phyloP scores from a whole-genome alignment of 2,797 vertebrate genomes.

The Chelmon rostratus region DNA sequence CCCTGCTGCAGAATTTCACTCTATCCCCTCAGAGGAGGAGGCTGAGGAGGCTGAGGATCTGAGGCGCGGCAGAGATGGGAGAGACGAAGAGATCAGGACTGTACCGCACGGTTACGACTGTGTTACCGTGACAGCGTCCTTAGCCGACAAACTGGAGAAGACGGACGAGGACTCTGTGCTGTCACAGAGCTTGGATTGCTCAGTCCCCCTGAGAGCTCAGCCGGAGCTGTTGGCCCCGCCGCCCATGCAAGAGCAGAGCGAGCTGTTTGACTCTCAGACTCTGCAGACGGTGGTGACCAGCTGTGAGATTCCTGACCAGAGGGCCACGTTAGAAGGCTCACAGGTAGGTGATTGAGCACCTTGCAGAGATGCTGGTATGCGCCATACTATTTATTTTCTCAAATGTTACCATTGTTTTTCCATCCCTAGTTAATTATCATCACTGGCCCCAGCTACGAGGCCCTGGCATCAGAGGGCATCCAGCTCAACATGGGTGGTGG shows the following conservation, averaged over 20 bases:
- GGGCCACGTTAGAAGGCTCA: conserved; percentile 86
- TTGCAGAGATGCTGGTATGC: background rate
- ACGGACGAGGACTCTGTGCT: conserved; percentile 39
- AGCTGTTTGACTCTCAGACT: conserved; percentile 86
- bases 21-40: conserved; percentile 64
- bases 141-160: conserved; percentile 69
- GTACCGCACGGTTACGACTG: conserved; percentile 66
- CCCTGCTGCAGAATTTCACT: conserved; percentile 44
- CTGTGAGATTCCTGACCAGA: conserved; percentile 86
- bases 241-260: conserved; percentile 66
- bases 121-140: conserved; percentile 62
- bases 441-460: conserved; percentile 90
- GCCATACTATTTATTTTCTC: background rate
- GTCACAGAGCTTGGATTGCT: conserved; percentile 70
- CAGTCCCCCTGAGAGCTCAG: conserved; percentile 56
- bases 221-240: conserved; percentile 42
- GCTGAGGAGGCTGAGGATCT: conserved; percentile 60
- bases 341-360: conserved; percentile 81
- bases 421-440: conserved; percentile 90
- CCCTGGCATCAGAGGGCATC: conserved; percentile 90
- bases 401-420: background rate
- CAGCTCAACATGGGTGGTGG: conserved; percentile 87
- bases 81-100: conserved; percentile 50
- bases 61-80: conserved; percentile 33
- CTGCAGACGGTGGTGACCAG: conserved; percentile 86